Evolutionary conservation across 2,797 vertebrate species (phyloP), one percentile per base, ranked within the genome.

Genomic region (Phaenicophaeus curvirostris): DNA sequence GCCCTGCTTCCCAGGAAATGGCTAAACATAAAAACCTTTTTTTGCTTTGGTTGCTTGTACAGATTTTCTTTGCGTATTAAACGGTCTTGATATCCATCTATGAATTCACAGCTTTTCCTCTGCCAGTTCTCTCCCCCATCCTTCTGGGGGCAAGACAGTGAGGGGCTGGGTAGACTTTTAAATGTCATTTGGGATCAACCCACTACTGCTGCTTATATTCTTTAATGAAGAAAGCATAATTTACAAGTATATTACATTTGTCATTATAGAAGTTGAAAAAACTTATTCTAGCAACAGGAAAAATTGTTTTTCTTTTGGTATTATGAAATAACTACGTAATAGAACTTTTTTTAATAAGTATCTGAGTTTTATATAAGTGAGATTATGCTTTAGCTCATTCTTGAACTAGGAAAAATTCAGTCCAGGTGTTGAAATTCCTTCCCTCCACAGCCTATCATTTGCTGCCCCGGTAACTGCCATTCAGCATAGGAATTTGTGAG

Each of bases 101-200:
- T 1, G 0, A 20, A 14, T 57, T 62, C 73, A 42, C 21, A 87
- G 39, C 15, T 71, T 41, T 65, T 61, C 23, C 27, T 87, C 30
- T 57, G 12, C 17, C 28, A 67, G 11, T n/a, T 44, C 19, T 73
- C 18, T 37, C 9, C 13, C 25, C 8, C 1, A 14, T 28, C 30
- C 19, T 3, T 0, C 19, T 37, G 31, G 8, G 7, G 4, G 1
- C 1, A 3, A 85, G 42, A 11, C 27, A 42, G 16, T 1, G 0
- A 57, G 50, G 11, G 19, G 17, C 42, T 33, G 28, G 28, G 27
- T 6, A 25, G 12, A 11, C 51, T 6, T 57, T 78, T 27, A 62
- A 25, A 10, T 54, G 25, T 14, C 65, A 15, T 8, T 12, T 58
- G 18, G 21, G 11, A 8, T 51, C 59, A 67, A 44, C 21, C 6